Conservation (phyloP, 2,113 vertebrate genomes). For the Perognathus longimembris region DNA sequence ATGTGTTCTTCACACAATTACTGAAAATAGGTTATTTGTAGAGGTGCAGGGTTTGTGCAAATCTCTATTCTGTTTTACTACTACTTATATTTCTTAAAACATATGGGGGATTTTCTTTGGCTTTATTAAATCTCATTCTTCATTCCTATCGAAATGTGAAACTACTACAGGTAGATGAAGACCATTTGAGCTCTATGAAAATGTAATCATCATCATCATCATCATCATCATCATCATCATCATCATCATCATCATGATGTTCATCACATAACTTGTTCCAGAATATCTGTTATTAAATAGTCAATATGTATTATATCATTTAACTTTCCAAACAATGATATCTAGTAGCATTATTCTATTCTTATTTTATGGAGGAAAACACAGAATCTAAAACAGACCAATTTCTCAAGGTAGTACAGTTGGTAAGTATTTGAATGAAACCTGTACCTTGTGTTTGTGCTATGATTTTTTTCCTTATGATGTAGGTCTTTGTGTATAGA, state of each 20-base stretch:
- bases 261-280: background rate
- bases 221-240: background rate
- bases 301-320: background rate
- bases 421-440: background rate
- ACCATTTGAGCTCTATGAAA: background rate
- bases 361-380: background rate
- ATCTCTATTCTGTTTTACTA: background rate
- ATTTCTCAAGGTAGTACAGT: background rate
- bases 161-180: background rate
- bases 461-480: background rate
- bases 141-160: background rate
- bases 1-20: background rate
- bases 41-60: background rate
- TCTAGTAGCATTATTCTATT: background rate
- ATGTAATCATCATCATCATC: background rate
- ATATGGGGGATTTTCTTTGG: background rate
- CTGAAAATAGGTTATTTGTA: background rate
- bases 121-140: constrained; percentile 29
- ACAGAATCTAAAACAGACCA: background rate
- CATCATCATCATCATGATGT: background rate
- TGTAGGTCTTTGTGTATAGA: background rate
- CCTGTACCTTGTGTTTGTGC: background rate
- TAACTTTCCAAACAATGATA: background rate
- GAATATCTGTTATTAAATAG: background rate
- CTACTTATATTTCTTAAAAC: background rate